A percentile compares a stretch with the other conserved stretches of the same genome.
Conservation (phyloP, 2,888 invertebrate genomes). For the Nomada fabriciana region DNA sequence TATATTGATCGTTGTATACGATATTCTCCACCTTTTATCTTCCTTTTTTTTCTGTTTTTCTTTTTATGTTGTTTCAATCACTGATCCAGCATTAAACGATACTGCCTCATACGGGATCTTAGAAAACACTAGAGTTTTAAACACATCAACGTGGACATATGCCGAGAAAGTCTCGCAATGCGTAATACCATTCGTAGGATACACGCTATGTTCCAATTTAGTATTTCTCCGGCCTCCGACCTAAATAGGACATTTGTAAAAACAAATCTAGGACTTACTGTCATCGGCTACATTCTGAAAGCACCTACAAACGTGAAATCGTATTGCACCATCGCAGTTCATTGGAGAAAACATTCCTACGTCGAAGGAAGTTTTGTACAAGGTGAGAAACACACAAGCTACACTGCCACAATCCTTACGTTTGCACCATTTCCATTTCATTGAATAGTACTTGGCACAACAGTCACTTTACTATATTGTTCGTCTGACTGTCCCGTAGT, state of each 20-base stretch:
- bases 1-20: slow-evolving; percentile 45
- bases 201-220: slow-evolving; percentile 11
- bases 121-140: slow-evolving; percentile 34
- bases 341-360: slow-evolving; percentile 21
- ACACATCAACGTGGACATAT: slow-evolving; percentile 5
- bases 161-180: not conserved
- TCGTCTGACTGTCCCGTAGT: slow-evolving; percentile 71
- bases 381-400: slow-evolving; percentile 31
- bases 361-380: slow-evolving; percentile 25
- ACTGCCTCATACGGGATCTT: not conserved
- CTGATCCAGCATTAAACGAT: slow-evolving; percentile 17
- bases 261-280: slow-evolving; percentile 37
- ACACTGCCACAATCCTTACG: slow-evolving; percentile 46
- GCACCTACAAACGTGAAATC: slow-evolving; percentile 57
- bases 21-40: slow-evolving; percentile 14
- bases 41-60: not conserved
- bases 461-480: slow-evolving; percentile 81
- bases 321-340: slow-evolving; percentile 58
- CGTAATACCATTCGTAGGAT: not conserved
- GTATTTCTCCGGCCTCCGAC: slow-evolving; percentile 14
- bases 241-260: slow-evolving; percentile 41
- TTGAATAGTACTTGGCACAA: slow-evolving; percentile 77
- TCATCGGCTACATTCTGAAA: slow-evolving; percentile 42
- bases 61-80: slow-evolving; percentile 29
- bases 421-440: slow-evolving; percentile 60